Percentiles rank a stretch among this genome's conserved stretches.
Evolutionary conservation across 2,888 invertebrate species (phyloP).

Genomic region (Tetanocera ferruginea): DNA sequence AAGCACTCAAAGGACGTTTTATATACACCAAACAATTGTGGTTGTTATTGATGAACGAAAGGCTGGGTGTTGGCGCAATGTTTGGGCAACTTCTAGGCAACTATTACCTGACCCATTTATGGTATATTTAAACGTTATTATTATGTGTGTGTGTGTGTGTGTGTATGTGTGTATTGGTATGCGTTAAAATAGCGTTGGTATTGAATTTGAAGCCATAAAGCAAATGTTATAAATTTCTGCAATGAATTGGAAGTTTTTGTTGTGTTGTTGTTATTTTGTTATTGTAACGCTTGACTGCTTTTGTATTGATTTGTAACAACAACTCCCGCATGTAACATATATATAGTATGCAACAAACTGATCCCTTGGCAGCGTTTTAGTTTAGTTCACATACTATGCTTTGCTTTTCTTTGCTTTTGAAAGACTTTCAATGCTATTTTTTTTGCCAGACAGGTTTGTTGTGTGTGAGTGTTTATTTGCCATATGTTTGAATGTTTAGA

Average conservation of each 20-base stretch:
- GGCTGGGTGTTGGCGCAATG: too few species aligned
- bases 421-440: background rate
- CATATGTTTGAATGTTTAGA: background rate
- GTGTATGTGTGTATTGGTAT: too few species aligned
- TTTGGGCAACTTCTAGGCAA: too few species aligned
- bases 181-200: background rate
- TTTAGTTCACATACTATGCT: too few species aligned
- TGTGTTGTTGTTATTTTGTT: background rate
- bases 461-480: background rate
- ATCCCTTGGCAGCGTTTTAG: too few species aligned
- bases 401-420: background rate
- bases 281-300: background rate
- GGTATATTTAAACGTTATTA: too few species aligned
- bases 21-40: constrained; percentile 2
- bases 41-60: too few species aligned
- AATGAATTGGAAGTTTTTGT: constrained; percentile 12
- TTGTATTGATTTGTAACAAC: background rate
- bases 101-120: too few species aligned
- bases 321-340: background rate
- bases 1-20: constrained; percentile 18
- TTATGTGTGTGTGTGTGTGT: too few species aligned
- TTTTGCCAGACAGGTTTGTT: background rate
- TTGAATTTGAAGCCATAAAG: background rate
- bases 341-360: too few species aligned
- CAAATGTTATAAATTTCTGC: constrained; percentile 9